Conservation (phyloP, 1,140 invertebrate genomes). For the Meloidogyne exigua region DNA sequence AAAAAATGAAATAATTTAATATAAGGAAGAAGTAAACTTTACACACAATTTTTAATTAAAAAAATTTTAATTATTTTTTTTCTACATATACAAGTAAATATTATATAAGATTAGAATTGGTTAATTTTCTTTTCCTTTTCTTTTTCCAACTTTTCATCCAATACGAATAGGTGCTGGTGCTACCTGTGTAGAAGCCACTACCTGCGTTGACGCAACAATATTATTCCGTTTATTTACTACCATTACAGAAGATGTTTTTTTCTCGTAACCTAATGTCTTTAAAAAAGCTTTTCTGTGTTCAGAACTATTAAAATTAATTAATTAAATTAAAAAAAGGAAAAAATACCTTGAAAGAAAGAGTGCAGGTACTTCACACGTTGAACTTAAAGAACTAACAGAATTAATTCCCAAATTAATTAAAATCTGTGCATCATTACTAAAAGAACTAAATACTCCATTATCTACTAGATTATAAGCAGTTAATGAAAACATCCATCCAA, state of each 20-base stretch:
- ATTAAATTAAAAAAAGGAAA: no score
- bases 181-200: background rate
- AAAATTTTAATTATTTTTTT: no score
- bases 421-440: background rate
- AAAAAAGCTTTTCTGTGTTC: background rate
- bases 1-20: no score
- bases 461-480: background rate
- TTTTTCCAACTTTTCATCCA: background rate
- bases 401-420: conserved; percentile 6
- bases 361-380: conserved; percentile 4
- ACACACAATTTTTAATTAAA: no score
- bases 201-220: background rate
- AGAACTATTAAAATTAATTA: background rate
- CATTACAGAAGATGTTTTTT: background rate
- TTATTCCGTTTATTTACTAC: background rate
- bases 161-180: background rate
- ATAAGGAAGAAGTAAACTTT: no score
- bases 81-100: no score
- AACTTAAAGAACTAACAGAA: conserved; percentile 3
- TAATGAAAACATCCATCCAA: background rate
- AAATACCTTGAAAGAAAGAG: conserved; percentile 5
- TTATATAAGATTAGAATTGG: no score
- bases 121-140: background rate
- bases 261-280: background rate
- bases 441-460: background rate